Conservation (phyloP, 1,140 invertebrate species). For the Lasioglossum baleicum region DNA sequence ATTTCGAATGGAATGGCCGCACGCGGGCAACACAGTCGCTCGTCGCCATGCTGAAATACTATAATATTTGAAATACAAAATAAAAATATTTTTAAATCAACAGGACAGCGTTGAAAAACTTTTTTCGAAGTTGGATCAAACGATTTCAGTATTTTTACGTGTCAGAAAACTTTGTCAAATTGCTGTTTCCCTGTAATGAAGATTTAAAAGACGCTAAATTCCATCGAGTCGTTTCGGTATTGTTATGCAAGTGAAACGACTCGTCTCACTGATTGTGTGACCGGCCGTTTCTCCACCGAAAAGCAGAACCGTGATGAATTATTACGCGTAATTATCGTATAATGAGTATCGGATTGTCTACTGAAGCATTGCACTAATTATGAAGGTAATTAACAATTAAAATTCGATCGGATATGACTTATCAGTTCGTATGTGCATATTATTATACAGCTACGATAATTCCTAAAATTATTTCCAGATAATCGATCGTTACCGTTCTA, state of each 20-base stretch:
- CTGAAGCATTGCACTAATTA: slow-evolving; percentile 16
- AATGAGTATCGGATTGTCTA: slow-evolving; percentile 2
- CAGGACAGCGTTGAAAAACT: too few species aligned
- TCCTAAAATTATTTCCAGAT: slow-evolving; percentile 21
- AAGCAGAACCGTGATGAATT: slow-evolving; percentile 2
- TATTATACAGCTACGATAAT: slow-evolving; percentile 21
- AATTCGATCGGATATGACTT: slow-evolving; percentile 1
- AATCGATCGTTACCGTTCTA: slow-evolving; percentile 28
- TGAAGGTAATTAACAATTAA: slow-evolving; percentile 25
- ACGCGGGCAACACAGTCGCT: too few species aligned
- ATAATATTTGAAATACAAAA: too few species aligned
- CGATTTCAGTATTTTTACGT: too few species aligned
- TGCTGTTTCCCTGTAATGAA: too few species aligned
- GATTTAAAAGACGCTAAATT: too few species aligned
- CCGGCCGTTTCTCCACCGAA: background rate
- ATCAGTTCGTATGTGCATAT: background rate
- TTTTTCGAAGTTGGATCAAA: too few species aligned
- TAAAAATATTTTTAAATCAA: too few species aligned
- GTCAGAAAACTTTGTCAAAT: too few species aligned
- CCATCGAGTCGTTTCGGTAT: too few species aligned
- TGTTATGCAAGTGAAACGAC: background rate
- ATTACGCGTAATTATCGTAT: slow-evolving; percentile 8
- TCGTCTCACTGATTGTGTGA: background rate
- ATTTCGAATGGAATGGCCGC: too few species aligned
- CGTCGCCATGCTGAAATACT: too few species aligned